Evolutionary conservation across 1,140 invertebrate species (phyloP), one percentile per base, ranked within the genome.

Genomic region (Meloidogyne hapla): DNA sequence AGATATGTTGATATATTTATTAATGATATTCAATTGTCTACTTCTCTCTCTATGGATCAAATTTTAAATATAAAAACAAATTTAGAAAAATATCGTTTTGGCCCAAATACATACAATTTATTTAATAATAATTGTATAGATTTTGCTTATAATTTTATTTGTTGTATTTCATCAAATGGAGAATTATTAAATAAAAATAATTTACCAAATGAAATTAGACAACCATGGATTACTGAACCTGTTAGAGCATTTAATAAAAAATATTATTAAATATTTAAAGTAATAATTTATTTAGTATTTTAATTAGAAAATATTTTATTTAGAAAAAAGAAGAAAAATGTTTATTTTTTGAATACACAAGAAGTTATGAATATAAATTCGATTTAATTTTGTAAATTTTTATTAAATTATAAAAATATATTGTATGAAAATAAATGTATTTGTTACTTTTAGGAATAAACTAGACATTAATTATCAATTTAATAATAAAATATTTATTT

Each of bases 81-180:
- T 42, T 67, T 67, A 18, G 65, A 67, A 8, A 33, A 42, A 33
- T 67, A 42, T n/a, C 21, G 65, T 38, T 67, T 67, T 21, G 65
- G 65, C 5, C 65, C 65, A 33, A 42, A 67, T 33, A 38, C 65
- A 23, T 67, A 42, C 21, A 67, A 42, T 67, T n/a, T 67, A 42
- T 67, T 67, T 67, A n/a, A 42, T 18, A 67, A 67, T 42, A 67
- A 67, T 42, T 67, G 65, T 67, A 38, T 67, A 42, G 65, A 67
- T 21, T 67, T 67, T 67, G 65, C 65, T 8, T 67, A 38, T 67
- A 33, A 0, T n/a, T 67, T 67, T 67, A n/a, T 67, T 33, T 42
- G 65, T 8, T 33, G 15, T 33, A 67, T 67, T 8, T 1, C 65
- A 18, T n/a, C 65, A 15, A 66, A 66, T 40, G 18, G 18, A 40